Conservation (phyloP, 2,113 vertebrate species). For the Callorhinus ursinus region DNA sequence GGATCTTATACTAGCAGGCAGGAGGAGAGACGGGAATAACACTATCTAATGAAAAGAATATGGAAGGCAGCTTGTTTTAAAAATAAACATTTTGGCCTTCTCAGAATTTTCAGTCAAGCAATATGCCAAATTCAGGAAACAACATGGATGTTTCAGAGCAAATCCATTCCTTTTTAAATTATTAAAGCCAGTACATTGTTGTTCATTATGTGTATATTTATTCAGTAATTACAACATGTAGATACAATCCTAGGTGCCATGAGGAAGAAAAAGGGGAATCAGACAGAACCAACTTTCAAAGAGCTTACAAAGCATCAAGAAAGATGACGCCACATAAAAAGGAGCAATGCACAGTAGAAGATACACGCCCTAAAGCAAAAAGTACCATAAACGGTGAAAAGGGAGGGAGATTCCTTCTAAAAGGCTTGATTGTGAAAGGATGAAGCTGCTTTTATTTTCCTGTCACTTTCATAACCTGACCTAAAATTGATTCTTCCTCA, state of each 20-base stretch:
- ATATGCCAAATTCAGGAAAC: conserved; percentile 1
- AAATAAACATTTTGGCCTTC: background rate
- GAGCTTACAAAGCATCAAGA: background rate
- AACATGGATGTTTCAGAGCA: background rate
- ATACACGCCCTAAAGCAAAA: background rate
- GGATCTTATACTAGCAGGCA: background rate
- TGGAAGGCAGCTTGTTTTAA: background rate
- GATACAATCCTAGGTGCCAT: background rate
- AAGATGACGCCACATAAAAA: background rate
- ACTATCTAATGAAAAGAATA: background rate
- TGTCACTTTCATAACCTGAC: background rate
- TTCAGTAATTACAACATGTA: background rate
- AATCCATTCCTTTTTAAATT: background rate
- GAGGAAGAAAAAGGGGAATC: background rate
- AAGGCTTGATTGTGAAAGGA: background rate
- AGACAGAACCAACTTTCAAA: conserved; percentile 7
- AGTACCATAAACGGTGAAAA: background rate
- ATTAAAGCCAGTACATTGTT: background rate
- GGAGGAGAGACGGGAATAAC: background rate
- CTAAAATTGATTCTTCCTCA: conserved; percentile 37
- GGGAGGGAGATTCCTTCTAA: background rate
- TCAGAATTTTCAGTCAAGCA: background rate
- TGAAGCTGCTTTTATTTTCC: background rate
- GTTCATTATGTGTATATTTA: background rate
- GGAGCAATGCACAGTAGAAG: background rate